These are phyloP conservation scores for Menura novaehollandiae DNA, from an alignment of 2,113 vertebrate species.

Conservation along the genomic window DNA sequence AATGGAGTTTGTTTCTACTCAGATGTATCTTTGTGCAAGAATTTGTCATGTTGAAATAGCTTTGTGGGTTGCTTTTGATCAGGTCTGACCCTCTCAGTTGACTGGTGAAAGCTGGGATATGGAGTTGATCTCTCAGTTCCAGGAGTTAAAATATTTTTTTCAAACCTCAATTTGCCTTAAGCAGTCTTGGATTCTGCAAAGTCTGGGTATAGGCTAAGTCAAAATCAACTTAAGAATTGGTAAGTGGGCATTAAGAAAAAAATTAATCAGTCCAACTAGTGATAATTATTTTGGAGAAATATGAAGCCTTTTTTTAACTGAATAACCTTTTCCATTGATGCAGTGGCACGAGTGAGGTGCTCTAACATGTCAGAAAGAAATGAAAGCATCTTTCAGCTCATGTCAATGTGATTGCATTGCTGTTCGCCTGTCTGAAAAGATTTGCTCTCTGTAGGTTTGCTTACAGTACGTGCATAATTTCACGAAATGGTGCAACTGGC, in stretches of 20 bases:
- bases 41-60: not conserved
- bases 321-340: not conserved
- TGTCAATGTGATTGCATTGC: not conserved
- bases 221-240: not conserved
- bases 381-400: not conserved
- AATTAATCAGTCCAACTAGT: not conserved
- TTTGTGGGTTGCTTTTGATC: not conserved
- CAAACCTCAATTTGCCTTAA: not conserved
- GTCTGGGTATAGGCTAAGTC: not conserved
- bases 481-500: not conserved
- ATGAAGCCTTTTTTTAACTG: not conserved
- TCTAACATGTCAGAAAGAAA: not conserved
- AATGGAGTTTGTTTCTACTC: not conserved
- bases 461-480: not conserved
- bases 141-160: not conserved
- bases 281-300: not conserved
- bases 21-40: not conserved
- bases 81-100: not conserved
- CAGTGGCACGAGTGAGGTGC: not conserved
- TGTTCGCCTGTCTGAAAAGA: not conserved
- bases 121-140: not conserved
- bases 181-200: not conserved
- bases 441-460: not conserved
- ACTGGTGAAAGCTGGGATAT: not conserved
- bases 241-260: not conserved